phyloP scores from a whole-genome alignment of 2,113 vertebrate genomes.

The Colius striatus region DNA sequence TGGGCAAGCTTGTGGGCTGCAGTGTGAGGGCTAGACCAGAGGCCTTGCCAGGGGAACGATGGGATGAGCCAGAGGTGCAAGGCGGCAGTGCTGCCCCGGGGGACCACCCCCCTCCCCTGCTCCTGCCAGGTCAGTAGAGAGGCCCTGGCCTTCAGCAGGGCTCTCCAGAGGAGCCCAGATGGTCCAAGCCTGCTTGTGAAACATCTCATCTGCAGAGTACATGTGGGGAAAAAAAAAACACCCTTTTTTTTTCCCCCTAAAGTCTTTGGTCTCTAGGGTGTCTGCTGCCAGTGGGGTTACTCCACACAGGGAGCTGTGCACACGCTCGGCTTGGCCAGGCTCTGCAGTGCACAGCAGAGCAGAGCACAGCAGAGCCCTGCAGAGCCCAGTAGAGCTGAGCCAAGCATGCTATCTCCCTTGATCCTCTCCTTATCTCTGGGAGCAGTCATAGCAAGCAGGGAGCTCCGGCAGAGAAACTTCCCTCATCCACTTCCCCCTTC shows the following conservation, averaged over 20 bases:
- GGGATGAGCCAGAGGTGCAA: background rate
- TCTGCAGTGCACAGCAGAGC: background rate
- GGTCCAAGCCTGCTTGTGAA: background rate
- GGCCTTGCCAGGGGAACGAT: background rate
- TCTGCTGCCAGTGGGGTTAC: background rate
- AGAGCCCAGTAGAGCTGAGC: background rate
- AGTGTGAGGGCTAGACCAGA: background rate
- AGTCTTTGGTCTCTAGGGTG: background rate
- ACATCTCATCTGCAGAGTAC: background rate
- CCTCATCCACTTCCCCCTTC: constrained; percentile 44
- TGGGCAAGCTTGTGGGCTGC: background rate
- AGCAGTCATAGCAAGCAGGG: constrained; percentile 13
- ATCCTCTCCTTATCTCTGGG: constrained; percentile 15
- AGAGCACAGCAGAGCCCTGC: background rate
- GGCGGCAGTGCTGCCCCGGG: background rate
- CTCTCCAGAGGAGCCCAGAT: background rate
- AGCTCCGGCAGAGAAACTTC: constrained; percentile 14
- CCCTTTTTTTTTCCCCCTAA: too few relatives aligned
- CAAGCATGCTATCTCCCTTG: background rate
- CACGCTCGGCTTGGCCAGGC: background rate
- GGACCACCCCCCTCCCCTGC: background rate
- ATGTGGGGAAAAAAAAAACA: background rate
- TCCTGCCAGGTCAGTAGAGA: background rate
- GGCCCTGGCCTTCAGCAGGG: background rate
- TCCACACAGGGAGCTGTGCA: background rate